Evolutionary conservation across 2,113 vertebrate genomes (phyloP).

Genomic region (Sialia sialis): DNA sequence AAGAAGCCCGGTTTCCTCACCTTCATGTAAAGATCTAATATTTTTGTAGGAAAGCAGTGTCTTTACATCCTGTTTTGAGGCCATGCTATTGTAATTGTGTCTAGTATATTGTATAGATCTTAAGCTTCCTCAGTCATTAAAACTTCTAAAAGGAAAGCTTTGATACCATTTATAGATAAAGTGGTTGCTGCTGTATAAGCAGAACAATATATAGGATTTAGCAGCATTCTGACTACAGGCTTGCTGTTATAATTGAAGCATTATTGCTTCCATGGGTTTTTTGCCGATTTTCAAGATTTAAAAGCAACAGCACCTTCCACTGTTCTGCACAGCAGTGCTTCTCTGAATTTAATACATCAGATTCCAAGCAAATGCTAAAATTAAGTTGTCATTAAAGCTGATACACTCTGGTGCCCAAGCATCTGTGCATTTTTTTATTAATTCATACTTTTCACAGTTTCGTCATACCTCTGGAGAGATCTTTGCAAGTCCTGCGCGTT

Average conservation of each 20-base stretch:
- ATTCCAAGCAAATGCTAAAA: background rate
- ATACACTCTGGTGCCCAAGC: background rate
- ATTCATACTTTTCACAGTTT: background rate
- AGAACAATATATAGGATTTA: background rate
- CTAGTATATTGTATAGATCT: background rate
- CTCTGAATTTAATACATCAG: background rate
- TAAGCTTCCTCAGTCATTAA: background rate
- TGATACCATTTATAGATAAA: background rate
- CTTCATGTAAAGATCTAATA: background rate
- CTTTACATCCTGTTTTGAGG: conserved; percentile 25
- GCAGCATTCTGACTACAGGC: background rate
- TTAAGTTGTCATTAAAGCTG: background rate
- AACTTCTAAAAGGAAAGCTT: background rate
- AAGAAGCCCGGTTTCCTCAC: background rate
- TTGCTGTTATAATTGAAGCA: background rate
- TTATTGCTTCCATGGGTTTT: background rate
- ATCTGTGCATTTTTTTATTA: background rate
- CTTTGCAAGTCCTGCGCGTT: background rate
- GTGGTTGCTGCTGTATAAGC: background rate
- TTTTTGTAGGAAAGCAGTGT: background rate
- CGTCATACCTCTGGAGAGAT: background rate
- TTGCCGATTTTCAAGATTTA: background rate
- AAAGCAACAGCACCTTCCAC: background rate
- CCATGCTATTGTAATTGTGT: background rate
- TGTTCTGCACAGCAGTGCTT: background rate